Evolutionary conservation across 2,888 invertebrate species (phyloP).

Genomic region (Metopia argyrocephala): DNA sequence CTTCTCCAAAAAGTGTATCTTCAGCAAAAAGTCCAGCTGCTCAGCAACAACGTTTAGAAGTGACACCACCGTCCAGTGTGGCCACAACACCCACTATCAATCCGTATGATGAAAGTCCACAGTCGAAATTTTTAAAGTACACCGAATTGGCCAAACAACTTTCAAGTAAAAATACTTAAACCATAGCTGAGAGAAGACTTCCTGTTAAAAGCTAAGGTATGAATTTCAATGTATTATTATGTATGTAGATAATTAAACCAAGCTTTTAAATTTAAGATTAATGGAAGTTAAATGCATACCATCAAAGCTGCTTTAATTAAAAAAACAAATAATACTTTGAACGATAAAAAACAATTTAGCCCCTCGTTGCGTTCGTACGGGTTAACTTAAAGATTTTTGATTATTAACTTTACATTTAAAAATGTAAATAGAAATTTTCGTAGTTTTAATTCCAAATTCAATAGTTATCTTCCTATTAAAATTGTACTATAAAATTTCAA

Average conservation of each 20-base stretch:
- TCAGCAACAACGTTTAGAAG: constrained; percentile 52
- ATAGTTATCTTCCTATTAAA: too few relatives aligned
- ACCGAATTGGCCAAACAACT: constrained; percentile 98
- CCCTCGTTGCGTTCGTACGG: too few relatives aligned
- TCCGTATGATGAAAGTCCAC: constrained; percentile 92
- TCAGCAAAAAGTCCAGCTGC: constrained; percentile 71
- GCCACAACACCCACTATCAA: constrained; percentile 78
- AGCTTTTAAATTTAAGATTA: too few relatives aligned
- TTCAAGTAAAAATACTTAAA: constrained; percentile 96
- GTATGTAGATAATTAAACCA: background rate
- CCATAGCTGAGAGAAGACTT: background rate
- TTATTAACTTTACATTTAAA: too few relatives aligned
- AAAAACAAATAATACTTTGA: background rate
- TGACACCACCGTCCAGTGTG: constrained; percentile 62
- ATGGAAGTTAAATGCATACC: background rate
- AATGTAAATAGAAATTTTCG: too few relatives aligned
- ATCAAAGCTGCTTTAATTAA: constrained; percentile 13
- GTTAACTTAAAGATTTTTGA: too few relatives aligned
- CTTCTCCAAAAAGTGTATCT: constrained; percentile 69
- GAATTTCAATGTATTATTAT: background rate
- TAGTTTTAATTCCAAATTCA: too few relatives aligned
- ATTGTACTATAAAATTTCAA: too few relatives aligned
- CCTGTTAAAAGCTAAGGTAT: constrained; percentile 19
- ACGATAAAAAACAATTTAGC: too few relatives aligned
- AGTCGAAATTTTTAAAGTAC: constrained; percentile 98